Conservation (phyloP, 2,797 vertebrate genomes). For the Myotis pilosus region DNA sequence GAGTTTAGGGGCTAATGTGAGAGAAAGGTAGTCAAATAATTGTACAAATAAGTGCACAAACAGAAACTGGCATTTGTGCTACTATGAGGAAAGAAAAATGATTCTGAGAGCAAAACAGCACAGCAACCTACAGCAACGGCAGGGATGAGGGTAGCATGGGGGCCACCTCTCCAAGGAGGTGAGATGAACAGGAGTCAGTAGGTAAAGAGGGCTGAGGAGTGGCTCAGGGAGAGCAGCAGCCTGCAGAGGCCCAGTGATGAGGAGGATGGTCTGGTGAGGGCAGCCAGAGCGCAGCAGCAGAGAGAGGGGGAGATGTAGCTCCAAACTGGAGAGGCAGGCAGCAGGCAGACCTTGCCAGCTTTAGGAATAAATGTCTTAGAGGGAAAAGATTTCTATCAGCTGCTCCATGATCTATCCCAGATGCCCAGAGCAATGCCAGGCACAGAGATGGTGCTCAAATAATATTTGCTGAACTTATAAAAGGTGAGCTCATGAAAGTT, state of each 20-base stretch:
- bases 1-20: neutral
- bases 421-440: neutral
- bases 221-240: neutral
- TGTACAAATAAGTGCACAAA: neutral
- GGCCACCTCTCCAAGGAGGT: neutral
- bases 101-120: neutral
- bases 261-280: rapidly evolving
- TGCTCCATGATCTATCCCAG: neutral
- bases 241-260: neutral
- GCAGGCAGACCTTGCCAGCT: neutral
- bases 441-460: neutral
- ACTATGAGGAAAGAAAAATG: neutral
- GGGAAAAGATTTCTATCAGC: neutral
- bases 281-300: neutral
- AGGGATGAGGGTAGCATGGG: neutral
- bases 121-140: neutral
- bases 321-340: neutral
- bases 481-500: neutral
- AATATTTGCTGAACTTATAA: neutral
- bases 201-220: neutral
- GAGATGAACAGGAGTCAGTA: neutral
- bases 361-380: neutral
- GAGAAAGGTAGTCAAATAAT: neutral
- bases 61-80: neutral
- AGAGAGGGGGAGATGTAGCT: neutral